Evolutionary conservation across 1,140 invertebrate genomes (phyloP).

Genomic region (Samia ricini): DNA sequence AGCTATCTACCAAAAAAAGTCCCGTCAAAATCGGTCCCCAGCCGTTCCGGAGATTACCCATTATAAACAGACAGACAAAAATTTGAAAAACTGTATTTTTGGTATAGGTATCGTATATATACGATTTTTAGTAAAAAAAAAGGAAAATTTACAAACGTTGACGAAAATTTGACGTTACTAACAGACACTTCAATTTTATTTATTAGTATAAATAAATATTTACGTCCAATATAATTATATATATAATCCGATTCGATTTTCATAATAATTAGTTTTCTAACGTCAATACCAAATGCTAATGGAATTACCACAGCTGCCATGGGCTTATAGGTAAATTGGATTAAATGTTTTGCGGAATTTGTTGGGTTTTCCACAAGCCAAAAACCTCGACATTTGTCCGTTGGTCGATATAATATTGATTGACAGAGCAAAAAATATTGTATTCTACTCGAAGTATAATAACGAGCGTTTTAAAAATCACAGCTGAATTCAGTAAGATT

Average conservation of each 20-base stretch:
- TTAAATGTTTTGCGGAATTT: conserved; percentile 6
- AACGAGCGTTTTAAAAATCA: background rate
- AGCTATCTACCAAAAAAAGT: too few species aligned
- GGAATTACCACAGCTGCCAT: conserved; percentile 8
- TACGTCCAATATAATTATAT: background rate
- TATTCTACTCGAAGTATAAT: background rate
- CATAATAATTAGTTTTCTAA: background rate
- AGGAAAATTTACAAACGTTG: too few species aligned
- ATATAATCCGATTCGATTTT: background rate
- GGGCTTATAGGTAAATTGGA: conserved; percentile 6
- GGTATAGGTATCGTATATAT: too few species aligned
- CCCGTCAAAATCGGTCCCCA: too few species aligned
- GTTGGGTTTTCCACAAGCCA: background rate
- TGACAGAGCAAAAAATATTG: background rate
- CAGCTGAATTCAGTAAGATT: too few species aligned
- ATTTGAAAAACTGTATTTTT: too few species aligned
- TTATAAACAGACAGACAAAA: too few species aligned
- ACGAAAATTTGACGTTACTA: too few species aligned
- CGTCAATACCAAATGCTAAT: conserved; percentile 4
- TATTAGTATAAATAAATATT: too few species aligned
- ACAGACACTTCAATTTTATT: too few species aligned
- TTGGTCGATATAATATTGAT: background rate
- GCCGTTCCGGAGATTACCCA: too few species aligned
- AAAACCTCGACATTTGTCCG: background rate
- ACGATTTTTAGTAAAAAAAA: too few species aligned